phyloP scores from a whole-genome alignment of 2,888 invertebrate species.

The Eretmocerus hayati region DNA sequence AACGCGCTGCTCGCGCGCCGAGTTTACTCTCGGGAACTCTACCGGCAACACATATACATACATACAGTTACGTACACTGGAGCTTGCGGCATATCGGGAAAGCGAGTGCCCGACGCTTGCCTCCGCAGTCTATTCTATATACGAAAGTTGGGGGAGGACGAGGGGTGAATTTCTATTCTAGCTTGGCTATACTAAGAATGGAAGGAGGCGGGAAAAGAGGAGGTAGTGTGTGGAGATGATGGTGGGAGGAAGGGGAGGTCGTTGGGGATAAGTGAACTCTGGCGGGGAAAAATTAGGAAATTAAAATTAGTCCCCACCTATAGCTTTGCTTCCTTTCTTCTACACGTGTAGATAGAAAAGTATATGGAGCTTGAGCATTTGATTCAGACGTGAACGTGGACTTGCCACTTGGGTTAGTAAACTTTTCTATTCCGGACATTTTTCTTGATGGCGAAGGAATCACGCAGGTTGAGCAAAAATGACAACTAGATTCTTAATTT shows the following conservation, averaged over 20 bases:
- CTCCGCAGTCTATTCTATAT: background rate
- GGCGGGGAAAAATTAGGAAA: conserved; percentile 45
- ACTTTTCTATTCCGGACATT: too few species aligned
- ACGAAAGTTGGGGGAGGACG: background rate
- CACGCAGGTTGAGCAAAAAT: too few species aligned
- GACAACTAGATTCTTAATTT: too few species aligned
- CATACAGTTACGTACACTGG: background rate
- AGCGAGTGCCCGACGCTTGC: background rate
- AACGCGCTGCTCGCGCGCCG: conserved; percentile 23
- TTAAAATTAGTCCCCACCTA: conserved; percentile 42
- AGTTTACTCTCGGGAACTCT: conserved; percentile 15
- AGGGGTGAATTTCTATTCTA: too few species aligned
- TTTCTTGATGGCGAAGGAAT: too few species aligned
- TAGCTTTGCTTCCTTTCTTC: background rate
- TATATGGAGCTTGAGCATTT: too few species aligned
- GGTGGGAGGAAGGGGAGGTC: background rate
- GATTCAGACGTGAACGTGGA: too few species aligned
- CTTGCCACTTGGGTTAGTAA: too few species aligned
- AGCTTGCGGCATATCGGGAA: background rate
- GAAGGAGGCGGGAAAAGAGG: too few species aligned
- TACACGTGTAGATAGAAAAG: too few species aligned
- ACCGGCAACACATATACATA: background rate
- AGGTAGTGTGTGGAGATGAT: too few species aligned
- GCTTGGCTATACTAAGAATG: too few species aligned
- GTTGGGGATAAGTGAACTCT: conserved; percentile 24